phyloP scores from a whole-genome alignment of 2,113 vertebrate species.

The Epinephelus fuscoguttatus region DNA sequence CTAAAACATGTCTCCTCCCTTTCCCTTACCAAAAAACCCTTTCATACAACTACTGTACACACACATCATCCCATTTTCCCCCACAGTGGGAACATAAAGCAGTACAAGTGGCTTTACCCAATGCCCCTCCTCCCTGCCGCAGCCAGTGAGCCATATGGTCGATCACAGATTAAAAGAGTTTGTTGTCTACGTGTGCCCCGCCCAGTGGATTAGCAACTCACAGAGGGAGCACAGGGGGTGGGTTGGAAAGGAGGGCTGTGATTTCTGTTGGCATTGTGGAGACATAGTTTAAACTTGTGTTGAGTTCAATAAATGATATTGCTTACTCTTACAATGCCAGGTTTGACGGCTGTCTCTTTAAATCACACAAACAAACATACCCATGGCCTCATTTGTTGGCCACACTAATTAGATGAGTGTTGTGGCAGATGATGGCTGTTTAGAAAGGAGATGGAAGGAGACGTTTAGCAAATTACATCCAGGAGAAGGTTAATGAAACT shows the following conservation, averaged over 20 bases:
- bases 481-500: slow-evolving; percentile 64
- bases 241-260: background rate
- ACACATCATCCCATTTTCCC: slow-evolving; percentile 7
- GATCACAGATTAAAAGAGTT: slow-evolving; percentile 75
- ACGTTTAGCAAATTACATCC: slow-evolving; percentile 50
- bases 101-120: slow-evolving; percentile 36
- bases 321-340: background rate
- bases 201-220: slow-evolving; percentile 67
- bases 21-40: background rate
- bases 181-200: slow-evolving; percentile 56
- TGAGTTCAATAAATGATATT: background rate
- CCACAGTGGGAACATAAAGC: slow-evolving; percentile 22
- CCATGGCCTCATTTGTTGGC: background rate
- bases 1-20: background rate
- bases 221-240: background rate
- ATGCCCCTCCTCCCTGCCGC: slow-evolving; percentile 9
- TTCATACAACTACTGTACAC: background rate
- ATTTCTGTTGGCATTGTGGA: background rate
- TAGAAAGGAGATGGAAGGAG: slow-evolving; percentile 7
- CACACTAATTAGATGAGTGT: slow-evolving; percentile 43
- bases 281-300: background rate
- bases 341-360: slow-evolving; percentile 17
- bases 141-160: slow-evolving; percentile 73
- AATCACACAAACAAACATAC: background rate
- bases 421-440: slow-evolving; percentile 38